Conservation (phyloP, 2,113 vertebrate species). For the Ailurus styani region DNA sequence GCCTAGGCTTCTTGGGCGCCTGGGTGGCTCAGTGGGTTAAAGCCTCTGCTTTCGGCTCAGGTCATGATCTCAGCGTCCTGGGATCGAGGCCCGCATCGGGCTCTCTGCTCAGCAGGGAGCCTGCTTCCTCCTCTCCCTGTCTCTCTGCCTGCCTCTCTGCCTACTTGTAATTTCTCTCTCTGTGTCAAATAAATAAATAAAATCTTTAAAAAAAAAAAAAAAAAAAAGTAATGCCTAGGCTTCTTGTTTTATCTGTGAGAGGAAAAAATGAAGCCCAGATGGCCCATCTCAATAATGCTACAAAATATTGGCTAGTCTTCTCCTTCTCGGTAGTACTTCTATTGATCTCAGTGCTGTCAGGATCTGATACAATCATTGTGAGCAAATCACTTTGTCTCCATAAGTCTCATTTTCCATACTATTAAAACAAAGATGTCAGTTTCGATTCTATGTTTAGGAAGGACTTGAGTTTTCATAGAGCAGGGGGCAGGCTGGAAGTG, state of each 20-base stretch:
- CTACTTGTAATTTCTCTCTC: too few relatives aligned
- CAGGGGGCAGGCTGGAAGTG: background rate
- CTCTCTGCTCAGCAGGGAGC: too few relatives aligned
- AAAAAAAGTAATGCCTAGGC: background rate
- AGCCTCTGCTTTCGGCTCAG: too few relatives aligned
- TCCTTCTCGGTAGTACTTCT: background rate
- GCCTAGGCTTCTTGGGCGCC: background rate
- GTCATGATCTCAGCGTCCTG: too few relatives aligned
- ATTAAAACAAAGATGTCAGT: background rate
- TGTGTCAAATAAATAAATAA: too few relatives aligned
- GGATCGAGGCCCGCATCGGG: too few relatives aligned
- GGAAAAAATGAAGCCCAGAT: constrained; percentile 34
- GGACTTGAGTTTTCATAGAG: background rate
- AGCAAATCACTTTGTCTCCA: background rate
- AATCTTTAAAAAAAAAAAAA: too few relatives aligned
- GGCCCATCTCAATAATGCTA: background rate
- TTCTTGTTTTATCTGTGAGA: constrained; percentile 13
- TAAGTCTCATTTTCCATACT: background rate
- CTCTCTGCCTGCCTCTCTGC: too few relatives aligned
- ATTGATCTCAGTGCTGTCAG: background rate
- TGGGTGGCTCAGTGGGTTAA: too few relatives aligned
- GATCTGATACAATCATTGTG: background rate
- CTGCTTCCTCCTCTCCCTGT: too few relatives aligned
- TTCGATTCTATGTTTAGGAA: background rate
- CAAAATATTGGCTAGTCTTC: background rate